phyloP scores from a whole-genome alignment of 2,888 invertebrate genomes.

The Conops quadrifasciatus region DNA sequence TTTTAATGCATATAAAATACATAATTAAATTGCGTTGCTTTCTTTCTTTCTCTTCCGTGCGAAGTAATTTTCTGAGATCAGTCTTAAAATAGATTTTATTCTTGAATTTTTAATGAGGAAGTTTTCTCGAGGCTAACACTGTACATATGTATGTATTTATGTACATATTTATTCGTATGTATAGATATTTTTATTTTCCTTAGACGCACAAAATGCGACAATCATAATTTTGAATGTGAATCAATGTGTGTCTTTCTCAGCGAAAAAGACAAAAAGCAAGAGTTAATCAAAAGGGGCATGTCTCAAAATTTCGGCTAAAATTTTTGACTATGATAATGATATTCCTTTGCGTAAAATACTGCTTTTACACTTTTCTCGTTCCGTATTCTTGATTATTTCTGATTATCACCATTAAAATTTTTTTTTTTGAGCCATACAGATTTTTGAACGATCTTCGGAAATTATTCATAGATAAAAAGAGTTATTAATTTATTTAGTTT shows the following conservation, averaged over 20 bases:
- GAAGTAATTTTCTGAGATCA: neutral
- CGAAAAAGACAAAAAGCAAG: neutral
- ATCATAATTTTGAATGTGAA: constrained; percentile 21
- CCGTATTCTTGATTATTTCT: too few relatives aligned
- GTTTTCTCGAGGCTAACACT: neutral
- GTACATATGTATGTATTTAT: neutral
- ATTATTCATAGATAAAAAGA: too few relatives aligned
- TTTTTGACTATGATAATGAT: neutral
- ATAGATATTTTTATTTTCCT: neutral
- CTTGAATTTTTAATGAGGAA: constrained; percentile 23
- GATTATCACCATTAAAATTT: too few relatives aligned
- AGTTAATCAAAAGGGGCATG: neutral
- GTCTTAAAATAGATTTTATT: constrained; percentile 24
- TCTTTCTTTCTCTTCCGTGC: neutral
- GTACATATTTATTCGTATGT: neutral
- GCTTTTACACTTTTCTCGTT: too few relatives aligned
- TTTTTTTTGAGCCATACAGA: too few relatives aligned
- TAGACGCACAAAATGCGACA: constrained; percentile 16
- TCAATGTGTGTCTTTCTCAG: too few relatives aligned
- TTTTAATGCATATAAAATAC: neutral
- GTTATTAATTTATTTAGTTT: too few relatives aligned
- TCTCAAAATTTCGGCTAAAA: neutral
- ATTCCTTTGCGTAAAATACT: too few relatives aligned
- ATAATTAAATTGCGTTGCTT: constrained; percentile 2
- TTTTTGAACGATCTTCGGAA: too few relatives aligned